Evolutionary conservation across 2,113 vertebrate species (phyloP).

Genomic region (Mionectes macconnelli): DNA sequence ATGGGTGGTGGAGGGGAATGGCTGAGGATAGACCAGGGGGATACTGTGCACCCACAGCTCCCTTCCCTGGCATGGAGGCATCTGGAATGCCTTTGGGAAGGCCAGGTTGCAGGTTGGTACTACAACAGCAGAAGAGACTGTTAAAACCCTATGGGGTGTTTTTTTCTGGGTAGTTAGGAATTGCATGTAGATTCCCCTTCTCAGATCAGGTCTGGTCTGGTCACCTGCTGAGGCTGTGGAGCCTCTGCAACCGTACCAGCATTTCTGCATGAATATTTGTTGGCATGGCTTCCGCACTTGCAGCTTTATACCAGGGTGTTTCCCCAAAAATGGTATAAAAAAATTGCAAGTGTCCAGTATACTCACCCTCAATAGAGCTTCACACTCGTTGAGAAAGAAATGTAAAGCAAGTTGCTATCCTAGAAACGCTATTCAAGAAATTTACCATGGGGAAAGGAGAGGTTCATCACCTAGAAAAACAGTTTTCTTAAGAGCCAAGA

Average conservation of each 20-base stretch:
- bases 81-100: not conserved
- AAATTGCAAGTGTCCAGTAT: not conserved
- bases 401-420: rapidly evolving
- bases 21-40: not conserved
- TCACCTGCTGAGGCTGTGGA: not conserved
- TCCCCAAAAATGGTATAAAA: not conserved
- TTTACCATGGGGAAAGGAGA: not conserved
- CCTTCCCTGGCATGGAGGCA: not conserved
- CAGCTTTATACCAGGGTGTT: not conserved
- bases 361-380: not conserved
- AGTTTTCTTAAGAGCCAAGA: not conserved
- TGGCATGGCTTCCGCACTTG: not conserved
- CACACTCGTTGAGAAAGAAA: not conserved
- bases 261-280: not conserved
- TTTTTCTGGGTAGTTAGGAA: not conserved
- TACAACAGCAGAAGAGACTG: not conserved
- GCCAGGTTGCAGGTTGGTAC: not conserved
- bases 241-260: not conserved
- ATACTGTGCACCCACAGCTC: rapidly evolving
- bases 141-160: not conserved
- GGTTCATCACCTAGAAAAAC: not conserved
- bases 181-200: not conserved
- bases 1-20: not conserved
- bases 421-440: not conserved
- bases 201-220: not conserved